Evolutionary conservation across 2,888 invertebrate species (phyloP).

Genomic region (Copidosoma aretas): DNA sequence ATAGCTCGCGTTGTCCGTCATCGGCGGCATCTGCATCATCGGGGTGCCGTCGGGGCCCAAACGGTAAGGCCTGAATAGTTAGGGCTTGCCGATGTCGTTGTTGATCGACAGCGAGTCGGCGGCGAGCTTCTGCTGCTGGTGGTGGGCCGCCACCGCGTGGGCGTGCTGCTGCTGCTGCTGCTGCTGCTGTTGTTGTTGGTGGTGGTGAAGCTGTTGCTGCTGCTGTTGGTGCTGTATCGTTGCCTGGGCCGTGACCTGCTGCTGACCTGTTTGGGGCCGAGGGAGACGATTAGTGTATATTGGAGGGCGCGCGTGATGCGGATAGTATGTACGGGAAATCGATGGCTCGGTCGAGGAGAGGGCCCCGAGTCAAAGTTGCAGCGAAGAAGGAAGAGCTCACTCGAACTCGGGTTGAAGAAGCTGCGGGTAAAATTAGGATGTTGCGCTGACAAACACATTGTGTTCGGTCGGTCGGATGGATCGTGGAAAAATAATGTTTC

Average conservation of each 20-base stretch:
- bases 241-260: conserved; percentile 30
- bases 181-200: conserved; percentile 20
- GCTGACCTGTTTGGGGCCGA: conserved; percentile 7
- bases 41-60: conserved; percentile 43
- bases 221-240: conserved; percentile 29
- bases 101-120: conserved; percentile 57
- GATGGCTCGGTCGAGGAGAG: too few relatives aligned
- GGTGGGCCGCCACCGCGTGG: background rate
- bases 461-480: too few relatives aligned
- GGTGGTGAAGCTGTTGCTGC: background rate
- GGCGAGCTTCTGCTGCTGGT: conserved; percentile 48
- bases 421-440: too few relatives aligned
- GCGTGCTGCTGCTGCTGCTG: conserved; percentile 25
- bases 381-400: too few relatives aligned
- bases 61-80: conserved; percentile 61
- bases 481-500: too few relatives aligned
- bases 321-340: too few relatives aligned
- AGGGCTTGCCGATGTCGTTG: conserved; percentile 61
- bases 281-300: background rate
- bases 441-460: too few relatives aligned
- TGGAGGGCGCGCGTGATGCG: too few relatives aligned
- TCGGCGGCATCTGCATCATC: conserved; percentile 28
- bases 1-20: conserved; percentile 2
- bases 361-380: too few relatives aligned
- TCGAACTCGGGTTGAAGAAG: too few relatives aligned